phyloP scores from a whole-genome alignment of 2,797 vertebrate genomes.

The Darevskia mixta region DNA sequence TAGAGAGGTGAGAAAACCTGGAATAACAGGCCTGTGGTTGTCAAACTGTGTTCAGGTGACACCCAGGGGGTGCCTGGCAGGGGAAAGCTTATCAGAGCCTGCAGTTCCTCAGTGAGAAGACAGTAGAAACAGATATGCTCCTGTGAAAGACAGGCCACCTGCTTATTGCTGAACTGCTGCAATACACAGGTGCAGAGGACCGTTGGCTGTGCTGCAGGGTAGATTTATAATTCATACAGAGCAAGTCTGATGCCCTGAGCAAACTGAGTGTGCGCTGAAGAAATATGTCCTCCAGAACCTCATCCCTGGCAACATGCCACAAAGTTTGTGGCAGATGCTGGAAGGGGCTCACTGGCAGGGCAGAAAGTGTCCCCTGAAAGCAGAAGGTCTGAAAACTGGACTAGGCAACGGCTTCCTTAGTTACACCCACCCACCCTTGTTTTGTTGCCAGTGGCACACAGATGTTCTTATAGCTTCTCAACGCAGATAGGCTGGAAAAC shows the following conservation, averaged over 20 bases:
- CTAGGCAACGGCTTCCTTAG: not conserved
- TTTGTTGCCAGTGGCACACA: not conserved
- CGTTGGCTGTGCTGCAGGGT: not conserved
- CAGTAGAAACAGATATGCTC: not conserved
- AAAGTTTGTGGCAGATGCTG: not conserved
- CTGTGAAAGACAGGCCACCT: not conserved
- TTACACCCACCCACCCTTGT: not conserved
- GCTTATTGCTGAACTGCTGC: not conserved
- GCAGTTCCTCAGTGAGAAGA: not conserved
- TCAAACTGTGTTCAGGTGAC: not conserved
- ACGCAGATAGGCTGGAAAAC: conserved; percentile 18
- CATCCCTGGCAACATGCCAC: no score
- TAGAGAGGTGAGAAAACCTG: not conserved
- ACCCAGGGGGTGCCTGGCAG: not conserved
- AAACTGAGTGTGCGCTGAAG: not conserved
- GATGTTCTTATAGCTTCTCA: not conserved
- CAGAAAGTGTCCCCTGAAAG: not conserved
- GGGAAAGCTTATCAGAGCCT: not conserved
- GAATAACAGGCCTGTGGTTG: not conserved
- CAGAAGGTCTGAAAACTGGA: not conserved
- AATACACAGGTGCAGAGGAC: not conserved
- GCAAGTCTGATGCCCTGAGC: not conserved
- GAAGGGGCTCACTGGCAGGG: not conserved
- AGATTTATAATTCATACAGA: not conserved
- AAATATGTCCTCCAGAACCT: not conserved